Conservation (phyloP, 2,797 vertebrate genomes). For the Toxotes lorentzi region DNA sequence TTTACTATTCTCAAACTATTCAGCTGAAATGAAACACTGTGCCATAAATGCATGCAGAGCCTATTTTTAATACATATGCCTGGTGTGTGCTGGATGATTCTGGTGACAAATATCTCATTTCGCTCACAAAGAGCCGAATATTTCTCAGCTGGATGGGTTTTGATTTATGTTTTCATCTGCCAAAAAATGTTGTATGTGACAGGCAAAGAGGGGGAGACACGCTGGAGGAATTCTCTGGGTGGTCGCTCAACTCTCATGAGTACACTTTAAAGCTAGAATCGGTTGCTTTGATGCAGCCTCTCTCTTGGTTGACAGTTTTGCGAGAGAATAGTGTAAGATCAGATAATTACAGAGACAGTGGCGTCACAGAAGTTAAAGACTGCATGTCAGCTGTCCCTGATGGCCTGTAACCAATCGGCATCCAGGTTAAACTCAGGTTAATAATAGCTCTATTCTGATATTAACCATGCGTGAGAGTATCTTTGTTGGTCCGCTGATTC, state of each 20-base stretch:
- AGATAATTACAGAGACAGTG: constrained; percentile 45
- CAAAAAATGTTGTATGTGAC: constrained; percentile 15
- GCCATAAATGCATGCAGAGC: constrained; percentile 27
- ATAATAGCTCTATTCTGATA: constrained; percentile 61
- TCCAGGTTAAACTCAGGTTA: constrained; percentile 50
- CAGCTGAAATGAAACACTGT: constrained; percentile 14
- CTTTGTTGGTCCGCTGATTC: background rate
- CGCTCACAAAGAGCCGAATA: constrained; percentile 9
- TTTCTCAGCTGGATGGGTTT: constrained; percentile 15
- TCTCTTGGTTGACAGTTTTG: constrained; percentile 46
- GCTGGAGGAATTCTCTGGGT: constrained; percentile 5
- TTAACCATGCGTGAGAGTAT: constrained; percentile 36
- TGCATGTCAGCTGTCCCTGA: constrained; percentile 46
- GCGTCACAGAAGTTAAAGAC: constrained; percentile 51
- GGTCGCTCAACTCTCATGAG: constrained; percentile 31
- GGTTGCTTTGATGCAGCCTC: constrained; percentile 37
- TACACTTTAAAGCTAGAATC: constrained; percentile 34
- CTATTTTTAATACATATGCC: constrained; percentile 24
- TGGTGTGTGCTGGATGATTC: constrained; percentile 18
- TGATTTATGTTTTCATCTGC: constrained; percentile 36
- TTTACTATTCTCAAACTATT: constrained; percentile 18
- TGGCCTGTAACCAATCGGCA: constrained; percentile 59
- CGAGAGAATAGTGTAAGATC: constrained; percentile 18
- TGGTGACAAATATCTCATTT: constrained; percentile 39
- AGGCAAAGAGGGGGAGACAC: constrained; percentile 4